Conservation (phyloP, 2,888 invertebrate genomes). For the Mylabris sibirica region DNA sequence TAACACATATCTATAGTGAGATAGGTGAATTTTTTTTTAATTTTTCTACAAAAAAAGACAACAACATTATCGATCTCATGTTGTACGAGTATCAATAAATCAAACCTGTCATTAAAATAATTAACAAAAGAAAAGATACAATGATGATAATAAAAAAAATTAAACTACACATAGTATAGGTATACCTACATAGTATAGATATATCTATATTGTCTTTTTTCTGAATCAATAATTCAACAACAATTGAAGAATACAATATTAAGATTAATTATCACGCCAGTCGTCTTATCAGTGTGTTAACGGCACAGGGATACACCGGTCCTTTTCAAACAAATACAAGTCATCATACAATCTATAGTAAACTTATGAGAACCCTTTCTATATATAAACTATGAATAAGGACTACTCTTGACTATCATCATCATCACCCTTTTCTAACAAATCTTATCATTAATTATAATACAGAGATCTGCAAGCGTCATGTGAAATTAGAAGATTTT, state of each 20-base stretch:
- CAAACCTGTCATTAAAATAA: constrained; percentile 10
- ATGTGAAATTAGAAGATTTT: constrained; percentile 50
- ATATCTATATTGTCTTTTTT: background rate
- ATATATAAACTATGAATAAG: constrained; percentile 28
- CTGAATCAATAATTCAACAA: constrained; percentile 25
- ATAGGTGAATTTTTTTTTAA: background rate
- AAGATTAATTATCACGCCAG: constrained; percentile 58
- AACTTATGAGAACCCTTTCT: constrained; percentile 29
- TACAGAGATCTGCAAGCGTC: constrained; percentile 55
- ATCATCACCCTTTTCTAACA: constrained; percentile 24
- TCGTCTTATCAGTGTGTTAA: constrained; percentile 49
- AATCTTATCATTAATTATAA: constrained; percentile 55
- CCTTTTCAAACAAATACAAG: constrained; percentile 60
- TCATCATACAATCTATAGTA: constrained; percentile 46
- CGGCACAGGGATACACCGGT: constrained; percentile 48
- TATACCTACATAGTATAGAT: too few species aligned
- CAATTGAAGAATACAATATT: constrained; percentile 60
- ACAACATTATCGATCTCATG: background rate
- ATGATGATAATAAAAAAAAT: background rate
- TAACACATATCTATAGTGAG: background rate
- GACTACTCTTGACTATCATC: constrained; percentile 23
- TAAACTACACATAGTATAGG: background rate
- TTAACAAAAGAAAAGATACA: constrained; percentile 5
- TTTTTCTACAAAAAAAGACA: background rate
- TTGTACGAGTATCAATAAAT: constrained; percentile 4